Base-by-base conservation (phyloP, 2,888 invertebrate genomes). In the Brachyopa scutellaris region DNA sequence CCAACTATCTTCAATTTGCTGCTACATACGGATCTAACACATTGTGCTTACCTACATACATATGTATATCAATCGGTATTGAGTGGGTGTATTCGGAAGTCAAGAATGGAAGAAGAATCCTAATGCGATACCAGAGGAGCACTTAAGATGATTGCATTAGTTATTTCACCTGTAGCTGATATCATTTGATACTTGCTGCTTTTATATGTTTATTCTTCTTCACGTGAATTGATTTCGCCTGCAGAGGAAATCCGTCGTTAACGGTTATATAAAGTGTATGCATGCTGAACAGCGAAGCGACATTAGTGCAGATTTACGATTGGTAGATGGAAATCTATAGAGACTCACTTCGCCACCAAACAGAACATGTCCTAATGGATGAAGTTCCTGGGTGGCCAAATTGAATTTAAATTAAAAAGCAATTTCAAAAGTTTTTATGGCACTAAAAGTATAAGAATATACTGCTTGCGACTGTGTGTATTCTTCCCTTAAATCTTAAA, bases 131-230 rank as follows among this genome's bases (percentile, higher is more conserved):
- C 49, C 57, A 38, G 49, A 33, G 57, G 23, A 74, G 74, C 74
- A 74, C 74, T 74, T 74, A 74, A 74, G 66, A 66, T 66, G 66
- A 74, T 74, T 74, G 74, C 66, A 74, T 74, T 74, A 74, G 57
- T 57, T 74, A 74, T 51, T 55, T 66, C 66, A 74, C 74, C 74
- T 74, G 73, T 73, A 47, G 55, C n/a, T n/a, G n/a, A 73, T 62
- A 19, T 45, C 11, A 8, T n/a, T 42, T 9, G 45, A 31, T 13
- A 36, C 2, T 2, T 26, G 8, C 21, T 9, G 15, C 21, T 15
- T 13, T 21, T 49, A 15, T 8, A 2, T 47, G n/a, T 8, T 11
- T n/a, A 6, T 21, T 61, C 23, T 31, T 31, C 23, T 8, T 38
- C 29, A 26, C n/a, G 19, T 62, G 45, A 73, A 62, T 45, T 64